Percentiles rank a stretch among this genome's conserved stretches.
These are phyloP conservation scores for Xanthorhoe spadicearia DNA, from an alignment of 2,888 invertebrate genomes.

Conservation along the genomic window DNA sequence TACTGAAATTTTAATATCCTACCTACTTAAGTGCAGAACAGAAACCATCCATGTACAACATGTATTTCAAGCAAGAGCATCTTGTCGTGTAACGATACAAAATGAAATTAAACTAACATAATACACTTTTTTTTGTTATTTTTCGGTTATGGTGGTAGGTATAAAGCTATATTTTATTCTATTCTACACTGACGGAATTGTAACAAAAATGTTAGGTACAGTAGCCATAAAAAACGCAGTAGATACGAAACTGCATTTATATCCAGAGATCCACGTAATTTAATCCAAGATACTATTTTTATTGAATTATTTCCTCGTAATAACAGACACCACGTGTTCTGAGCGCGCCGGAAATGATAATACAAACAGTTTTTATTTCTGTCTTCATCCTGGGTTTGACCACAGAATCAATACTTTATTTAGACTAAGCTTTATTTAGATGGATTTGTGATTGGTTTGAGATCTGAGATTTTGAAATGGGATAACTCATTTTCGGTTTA, in stretches of 20 bases:
- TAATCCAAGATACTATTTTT: slow-evolving; percentile 77
- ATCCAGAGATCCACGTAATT: slow-evolving; percentile 60
- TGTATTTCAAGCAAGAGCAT: too few relatives aligned
- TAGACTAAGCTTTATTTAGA: not conserved
- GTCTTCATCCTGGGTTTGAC: slow-evolving; percentile 69
- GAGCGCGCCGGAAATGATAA: slow-evolving; percentile 77
- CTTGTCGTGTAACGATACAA: too few relatives aligned
- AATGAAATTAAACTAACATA: too few relatives aligned
- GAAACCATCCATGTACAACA: too few relatives aligned
- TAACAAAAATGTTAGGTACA: too few relatives aligned
- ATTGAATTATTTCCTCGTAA: slow-evolving; percentile 78
- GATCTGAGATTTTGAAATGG: not conserved
- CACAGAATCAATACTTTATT: slow-evolving; percentile 18
- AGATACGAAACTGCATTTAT: slow-evolving; percentile 35
- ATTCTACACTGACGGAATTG: too few relatives aligned
- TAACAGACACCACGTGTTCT: slow-evolving; percentile 72
- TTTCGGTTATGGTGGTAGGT: too few relatives aligned
- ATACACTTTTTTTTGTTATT: too few relatives aligned
- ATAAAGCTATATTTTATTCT: too few relatives aligned
- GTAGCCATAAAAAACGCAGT: too few relatives aligned
- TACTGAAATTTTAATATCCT: too few relatives aligned
- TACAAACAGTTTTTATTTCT: slow-evolving; percentile 84
- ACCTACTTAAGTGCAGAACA: too few relatives aligned
- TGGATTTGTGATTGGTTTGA: not conserved
- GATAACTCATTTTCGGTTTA: not conserved